These are phyloP conservation scores for Drosophila nikananu DNA, from an alignment of 1,140 invertebrate genomes.

Conservation along the genomic window DNA sequence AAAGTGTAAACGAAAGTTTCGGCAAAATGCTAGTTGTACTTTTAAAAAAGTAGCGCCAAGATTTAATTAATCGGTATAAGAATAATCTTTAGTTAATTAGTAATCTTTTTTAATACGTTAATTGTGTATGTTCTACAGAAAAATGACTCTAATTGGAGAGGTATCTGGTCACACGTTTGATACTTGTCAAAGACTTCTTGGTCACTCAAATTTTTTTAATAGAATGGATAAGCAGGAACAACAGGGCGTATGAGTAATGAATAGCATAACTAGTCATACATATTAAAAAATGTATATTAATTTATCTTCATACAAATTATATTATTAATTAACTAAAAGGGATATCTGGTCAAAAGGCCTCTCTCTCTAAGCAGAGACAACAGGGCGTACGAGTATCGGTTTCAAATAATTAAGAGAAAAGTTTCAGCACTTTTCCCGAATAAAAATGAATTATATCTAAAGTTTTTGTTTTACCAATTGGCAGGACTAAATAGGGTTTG, in stretches of 20 bases:
- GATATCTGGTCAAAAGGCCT: no score
- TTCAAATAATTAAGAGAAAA: neutral
- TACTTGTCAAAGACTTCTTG: no score
- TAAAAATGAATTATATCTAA: neutral
- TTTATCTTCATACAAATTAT: no score
- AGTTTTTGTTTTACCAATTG: neutral
- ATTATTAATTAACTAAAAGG: no score
- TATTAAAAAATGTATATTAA: no score
- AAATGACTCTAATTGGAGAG: no score
- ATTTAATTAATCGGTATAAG: no score
- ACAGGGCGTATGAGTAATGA: neutral
- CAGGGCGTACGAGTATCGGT: constrained; percentile 14
- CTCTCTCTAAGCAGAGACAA: no score
- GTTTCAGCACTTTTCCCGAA: neutral
- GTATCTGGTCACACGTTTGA: no score
- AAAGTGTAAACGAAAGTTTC: no score
- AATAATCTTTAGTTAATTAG: neutral
- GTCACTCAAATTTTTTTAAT: neutral
- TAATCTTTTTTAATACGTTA: neutral
- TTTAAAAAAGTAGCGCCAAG: neutral
- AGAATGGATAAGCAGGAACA: neutral
- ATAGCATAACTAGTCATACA: no score
- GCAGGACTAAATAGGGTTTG: no score
- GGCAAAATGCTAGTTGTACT: neutral
- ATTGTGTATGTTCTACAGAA: neutral